These are phyloP conservation scores for Trematomus bernacchii DNA, from an alignment of 2,797 vertebrate species.

Conservation along the genomic window DNA sequence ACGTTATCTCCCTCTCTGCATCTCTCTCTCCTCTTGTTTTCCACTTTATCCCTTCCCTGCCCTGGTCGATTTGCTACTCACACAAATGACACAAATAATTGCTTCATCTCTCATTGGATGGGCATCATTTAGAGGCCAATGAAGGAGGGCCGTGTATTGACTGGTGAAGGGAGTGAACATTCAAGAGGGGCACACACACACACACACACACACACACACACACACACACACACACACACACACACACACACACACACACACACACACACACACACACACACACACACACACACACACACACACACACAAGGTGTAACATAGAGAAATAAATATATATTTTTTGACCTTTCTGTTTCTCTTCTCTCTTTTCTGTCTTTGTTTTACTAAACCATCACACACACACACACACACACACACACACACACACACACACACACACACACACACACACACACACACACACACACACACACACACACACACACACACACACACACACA, in stretches of 20 bases:
- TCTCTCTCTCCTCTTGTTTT: conserved; percentile 35
- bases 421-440: background rate
- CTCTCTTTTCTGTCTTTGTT: too few species aligned
- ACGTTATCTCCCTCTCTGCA: conserved; percentile 23
- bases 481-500: conserved; percentile 19
- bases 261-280: background rate
- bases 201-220: background rate
- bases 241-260: background rate
- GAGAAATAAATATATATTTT: background rate
- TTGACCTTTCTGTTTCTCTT: too few species aligned
- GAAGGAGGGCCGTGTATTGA: conserved; percentile 29
- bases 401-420: background rate
- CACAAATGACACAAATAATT: conserved; percentile 37
- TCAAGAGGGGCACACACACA: background rate
- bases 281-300: conserved; percentile 18
- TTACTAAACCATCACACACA: background rate
- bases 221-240: background rate
- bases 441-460: background rate
- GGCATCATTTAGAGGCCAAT: conserved; percentile 46
- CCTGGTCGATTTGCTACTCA: conserved; percentile 6
- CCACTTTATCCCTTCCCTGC: conserved; percentile 35
- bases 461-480: conserved; percentile 14
- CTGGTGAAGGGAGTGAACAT: conserved; percentile 8
- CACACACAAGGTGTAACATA: background rate
- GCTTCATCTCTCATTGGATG: conserved; percentile 2